Conservation (phyloP, 2,888 invertebrate genomes). For the Dastarcus helophoroides region DNA sequence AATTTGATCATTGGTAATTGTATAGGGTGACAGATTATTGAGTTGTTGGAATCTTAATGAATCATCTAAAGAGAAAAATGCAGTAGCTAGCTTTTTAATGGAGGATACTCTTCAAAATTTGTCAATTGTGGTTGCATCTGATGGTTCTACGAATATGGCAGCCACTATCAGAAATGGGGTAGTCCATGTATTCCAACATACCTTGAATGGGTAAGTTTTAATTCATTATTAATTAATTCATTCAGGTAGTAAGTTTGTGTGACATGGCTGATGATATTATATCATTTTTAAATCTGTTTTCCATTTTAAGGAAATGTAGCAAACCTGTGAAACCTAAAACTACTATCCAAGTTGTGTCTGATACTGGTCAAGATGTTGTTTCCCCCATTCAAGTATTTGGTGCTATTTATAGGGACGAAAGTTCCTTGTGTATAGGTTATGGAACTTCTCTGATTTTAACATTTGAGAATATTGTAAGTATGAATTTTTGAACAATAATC, state of each 20-base stretch:
- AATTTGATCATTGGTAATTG: slow-evolving; percentile 7
- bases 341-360: slow-evolving; percentile 49
- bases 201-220: slow-evolving; percentile 56
- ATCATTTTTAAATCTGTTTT: too few species aligned
- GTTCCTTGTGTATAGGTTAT: slow-evolving; percentile 44
- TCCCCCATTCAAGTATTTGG: slow-evolving; percentile 45
- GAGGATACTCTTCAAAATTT: slow-evolving; percentile 54
- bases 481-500: too few species aligned
- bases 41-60: slow-evolving; percentile 41
- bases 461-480: slow-evolving; percentile 48
- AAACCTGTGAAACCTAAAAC: slow-evolving; percentile 55
- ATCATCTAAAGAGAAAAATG: slow-evolving; percentile 37
- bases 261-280: too few species aligned
- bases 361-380: slow-evolving; percentile 38
- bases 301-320: slow-evolving; percentile 19
- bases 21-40: slow-evolving; percentile 36
- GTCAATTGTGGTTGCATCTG: slow-evolving; percentile 40
- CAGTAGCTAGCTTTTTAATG: slow-evolving; percentile 50
- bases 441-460: slow-evolving; percentile 44
- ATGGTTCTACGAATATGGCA: slow-evolving; percentile 40
- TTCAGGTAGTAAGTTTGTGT: too few species aligned
- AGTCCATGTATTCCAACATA: slow-evolving; percentile 65
- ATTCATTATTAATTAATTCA: slow-evolving; percentile 3
- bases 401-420: slow-evolving; percentile 33
- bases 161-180: slow-evolving; percentile 64